Evolutionary conservation across 2,113 vertebrate species (phyloP).

Genomic region (Pseudolaguvia tuberculata): DNA sequence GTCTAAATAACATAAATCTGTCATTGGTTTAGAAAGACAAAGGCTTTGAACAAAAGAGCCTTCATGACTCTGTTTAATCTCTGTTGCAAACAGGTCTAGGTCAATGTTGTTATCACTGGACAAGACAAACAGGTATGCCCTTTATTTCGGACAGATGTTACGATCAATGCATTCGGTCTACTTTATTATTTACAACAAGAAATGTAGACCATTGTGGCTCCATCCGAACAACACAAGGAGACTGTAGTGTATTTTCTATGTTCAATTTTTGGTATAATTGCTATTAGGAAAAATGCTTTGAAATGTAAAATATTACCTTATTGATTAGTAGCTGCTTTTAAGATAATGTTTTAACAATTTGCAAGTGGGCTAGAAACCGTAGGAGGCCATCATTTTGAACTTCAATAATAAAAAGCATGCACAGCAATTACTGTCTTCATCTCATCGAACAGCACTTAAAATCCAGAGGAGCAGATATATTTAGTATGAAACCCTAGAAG

Average conservation of each 20-base stretch:
- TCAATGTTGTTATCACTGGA: conserved; percentile 39
- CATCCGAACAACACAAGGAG: conserved; percentile 23
- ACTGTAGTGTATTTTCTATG: conserved; percentile 27
- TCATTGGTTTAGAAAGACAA: conserved; percentile 14
- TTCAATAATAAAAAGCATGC: conserved; percentile 37
- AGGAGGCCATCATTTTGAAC: conserved; percentile 17
- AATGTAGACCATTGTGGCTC: conserved; percentile 21
- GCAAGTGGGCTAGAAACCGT: conserved; percentile 13
- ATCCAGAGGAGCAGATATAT: conserved; percentile 13
- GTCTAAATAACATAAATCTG: conserved; percentile 9
- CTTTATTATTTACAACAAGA: conserved; percentile 39
- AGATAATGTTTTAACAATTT: conserved; percentile 47
- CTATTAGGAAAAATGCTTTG: conserved; percentile 13
- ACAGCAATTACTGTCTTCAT: conserved; percentile 31
- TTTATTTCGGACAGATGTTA: conserved; percentile 45
- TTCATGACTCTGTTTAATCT: conserved; percentile 44
- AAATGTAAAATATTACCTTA: conserved; percentile 45
- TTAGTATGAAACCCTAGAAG: conserved; percentile 37
- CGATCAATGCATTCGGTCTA: conserved; percentile 37
- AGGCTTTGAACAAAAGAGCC: conserved; percentile 12
- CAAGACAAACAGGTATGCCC: conserved; percentile 29
- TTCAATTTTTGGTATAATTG: conserved; percentile 18
- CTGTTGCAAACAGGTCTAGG: conserved; percentile 35
- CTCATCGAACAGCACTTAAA: conserved; percentile 26
- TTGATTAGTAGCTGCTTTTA: conserved; percentile 43